Percentiles rank a stretch among this genome's conserved stretches.
Conservation (phyloP, 2,113 vertebrate genomes). For the Hippocampus zosterae region DNA sequence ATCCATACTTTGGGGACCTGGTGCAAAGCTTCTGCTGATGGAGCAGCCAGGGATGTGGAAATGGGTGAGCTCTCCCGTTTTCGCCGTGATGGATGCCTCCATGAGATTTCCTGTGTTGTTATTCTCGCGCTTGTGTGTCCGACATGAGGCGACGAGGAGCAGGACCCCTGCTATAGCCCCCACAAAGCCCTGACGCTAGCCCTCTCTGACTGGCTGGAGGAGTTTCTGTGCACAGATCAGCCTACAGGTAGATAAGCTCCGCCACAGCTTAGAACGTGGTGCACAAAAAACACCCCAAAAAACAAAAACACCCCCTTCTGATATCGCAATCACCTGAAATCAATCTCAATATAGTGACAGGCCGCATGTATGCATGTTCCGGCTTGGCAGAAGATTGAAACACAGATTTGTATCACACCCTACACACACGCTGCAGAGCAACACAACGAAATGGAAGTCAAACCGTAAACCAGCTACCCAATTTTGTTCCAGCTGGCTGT, state of each 20-base stretch:
- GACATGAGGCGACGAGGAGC: conserved; percentile 82
- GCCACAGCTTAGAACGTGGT: not conserved
- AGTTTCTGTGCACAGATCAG: conserved; percentile 83
- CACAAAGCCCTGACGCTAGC: conserved; percentile 87
- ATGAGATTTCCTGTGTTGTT: not conserved
- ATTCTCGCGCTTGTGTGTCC: conserved; percentile 8
- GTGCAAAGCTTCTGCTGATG: conserved; percentile 86
- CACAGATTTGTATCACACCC: too few species aligned
- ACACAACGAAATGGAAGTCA: not conserved
- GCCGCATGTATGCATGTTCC: too few species aligned
- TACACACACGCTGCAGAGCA: too few species aligned
- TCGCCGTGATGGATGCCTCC: not conserved
- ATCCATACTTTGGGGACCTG: conserved; percentile 93
- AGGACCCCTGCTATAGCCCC: conserved; percentile 87
- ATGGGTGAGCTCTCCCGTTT: conserved; percentile 78
- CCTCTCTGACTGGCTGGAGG: conserved; percentile 89
- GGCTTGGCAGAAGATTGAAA: too few species aligned
- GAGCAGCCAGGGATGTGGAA: conserved; percentile 82
- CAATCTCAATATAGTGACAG: not conserved
- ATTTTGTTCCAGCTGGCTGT: conserved; percentile 11
- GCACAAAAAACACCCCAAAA: not conserved
- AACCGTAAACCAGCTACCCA: not conserved
- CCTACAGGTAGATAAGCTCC: conserved; percentile 69
- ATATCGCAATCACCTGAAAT: not conserved
- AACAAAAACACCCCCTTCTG: not conserved